phyloP scores from a whole-genome alignment of 2,113 vertebrate species.

The Galbula dea region DNA sequence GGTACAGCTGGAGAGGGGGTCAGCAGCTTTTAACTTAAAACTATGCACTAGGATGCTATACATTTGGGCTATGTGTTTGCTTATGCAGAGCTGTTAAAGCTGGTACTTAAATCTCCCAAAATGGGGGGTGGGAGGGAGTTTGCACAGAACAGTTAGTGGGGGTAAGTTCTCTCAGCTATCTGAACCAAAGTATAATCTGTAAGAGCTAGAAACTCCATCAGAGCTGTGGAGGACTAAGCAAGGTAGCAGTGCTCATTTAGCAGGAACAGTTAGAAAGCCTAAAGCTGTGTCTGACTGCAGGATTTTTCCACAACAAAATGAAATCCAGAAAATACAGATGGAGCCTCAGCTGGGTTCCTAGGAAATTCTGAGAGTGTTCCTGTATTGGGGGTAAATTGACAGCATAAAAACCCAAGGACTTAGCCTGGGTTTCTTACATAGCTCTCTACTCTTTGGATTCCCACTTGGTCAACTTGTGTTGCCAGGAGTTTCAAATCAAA shows the following conservation, averaged over 20 bases:
- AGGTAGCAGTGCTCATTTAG: background rate
- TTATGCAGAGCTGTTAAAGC: background rate
- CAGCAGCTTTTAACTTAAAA: background rate
- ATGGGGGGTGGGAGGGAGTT: background rate
- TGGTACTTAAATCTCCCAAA: background rate
- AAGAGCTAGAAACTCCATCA: background rate
- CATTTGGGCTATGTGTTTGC: background rate
- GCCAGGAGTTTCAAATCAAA: background rate
- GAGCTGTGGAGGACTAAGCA: background rate
- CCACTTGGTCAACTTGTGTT: background rate
- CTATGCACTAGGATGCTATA: background rate
- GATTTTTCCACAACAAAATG: conserved; percentile 2
- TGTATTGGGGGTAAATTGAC: background rate
- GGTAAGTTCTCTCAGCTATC: background rate
- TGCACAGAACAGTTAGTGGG: background rate
- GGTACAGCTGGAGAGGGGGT: background rate
- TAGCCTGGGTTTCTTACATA: background rate
- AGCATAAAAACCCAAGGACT: background rate
- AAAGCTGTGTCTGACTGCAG: background rate
- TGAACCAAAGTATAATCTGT: background rate
- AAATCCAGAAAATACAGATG: conserved; percentile 27
- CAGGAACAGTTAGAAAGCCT: background rate
- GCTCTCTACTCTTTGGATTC: background rate
- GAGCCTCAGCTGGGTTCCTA: conserved; percentile 32
- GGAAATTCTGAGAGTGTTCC: background rate